Percentiles rank a stretch among this genome's conserved stretches.
These are phyloP conservation scores for Epinotia bilunana DNA, from an alignment of 2,888 invertebrate species.

Conservation along the genomic window DNA sequence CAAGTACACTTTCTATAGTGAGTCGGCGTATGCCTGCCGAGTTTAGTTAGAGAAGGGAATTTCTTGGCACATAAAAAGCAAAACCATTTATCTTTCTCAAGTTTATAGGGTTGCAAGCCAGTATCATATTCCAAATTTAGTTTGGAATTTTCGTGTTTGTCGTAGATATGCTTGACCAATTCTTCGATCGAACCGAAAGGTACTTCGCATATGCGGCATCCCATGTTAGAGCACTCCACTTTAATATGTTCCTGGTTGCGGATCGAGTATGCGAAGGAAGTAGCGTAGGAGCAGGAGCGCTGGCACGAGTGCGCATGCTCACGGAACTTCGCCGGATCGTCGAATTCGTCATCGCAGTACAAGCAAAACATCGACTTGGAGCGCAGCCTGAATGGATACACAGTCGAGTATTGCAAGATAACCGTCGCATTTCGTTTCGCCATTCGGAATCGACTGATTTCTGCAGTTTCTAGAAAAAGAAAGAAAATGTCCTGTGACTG, in stretches of 20 bases:
- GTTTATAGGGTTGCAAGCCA: slow-evolving; percentile 69
- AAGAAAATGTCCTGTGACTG: slow-evolving; percentile 62
- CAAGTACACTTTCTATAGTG: slow-evolving; percentile 73
- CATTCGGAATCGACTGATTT: slow-evolving; percentile 56
- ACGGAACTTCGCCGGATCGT: slow-evolving; percentile 66
- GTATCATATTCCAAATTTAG: slow-evolving; percentile 64
- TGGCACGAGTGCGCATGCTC: slow-evolving; percentile 66
- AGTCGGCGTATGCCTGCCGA: slow-evolving; percentile 70
- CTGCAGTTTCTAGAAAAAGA: slow-evolving; percentile 74
- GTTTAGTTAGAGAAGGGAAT: slow-evolving; percentile 63
- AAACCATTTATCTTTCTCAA: slow-evolving; percentile 65
- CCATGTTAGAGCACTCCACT: slow-evolving; percentile 69
- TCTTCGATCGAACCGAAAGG: slow-evolving; percentile 60
- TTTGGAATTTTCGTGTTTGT: slow-evolving; percentile 57
- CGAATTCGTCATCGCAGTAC: slow-evolving; percentile 72
- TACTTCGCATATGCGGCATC: slow-evolving; percentile 64
- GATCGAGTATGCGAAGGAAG: slow-evolving; percentile 69
- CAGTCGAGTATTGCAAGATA: slow-evolving; percentile 72
- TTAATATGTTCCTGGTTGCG: slow-evolving; percentile 67
- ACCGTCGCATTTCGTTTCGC: slow-evolving; percentile 75
- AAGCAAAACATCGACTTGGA: slow-evolving; percentile 70
- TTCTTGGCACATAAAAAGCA: slow-evolving; percentile 67
- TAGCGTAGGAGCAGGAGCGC: slow-evolving; percentile 62
- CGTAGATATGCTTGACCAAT: slow-evolving; percentile 64
- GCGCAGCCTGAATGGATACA: slow-evolving; percentile 73